These are phyloP conservation scores for Drosophila pseudoananassae DNA, from an alignment of 1,140 invertebrate species.

Conservation along the genomic window DNA sequence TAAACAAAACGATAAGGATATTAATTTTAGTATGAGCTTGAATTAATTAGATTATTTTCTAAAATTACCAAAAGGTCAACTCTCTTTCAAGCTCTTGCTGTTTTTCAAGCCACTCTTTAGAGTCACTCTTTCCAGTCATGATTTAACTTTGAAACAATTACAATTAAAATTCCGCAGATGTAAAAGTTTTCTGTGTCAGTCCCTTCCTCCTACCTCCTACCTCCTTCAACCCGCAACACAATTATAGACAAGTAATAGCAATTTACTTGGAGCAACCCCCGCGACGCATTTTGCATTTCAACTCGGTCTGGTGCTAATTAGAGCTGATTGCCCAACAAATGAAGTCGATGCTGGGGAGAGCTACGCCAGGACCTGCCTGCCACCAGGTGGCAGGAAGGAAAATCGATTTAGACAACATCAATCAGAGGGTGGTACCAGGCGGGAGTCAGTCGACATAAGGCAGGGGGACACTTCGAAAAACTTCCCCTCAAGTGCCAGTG, in stretches of 20 bases:
- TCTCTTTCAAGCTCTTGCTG: neutral
- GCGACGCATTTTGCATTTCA: slow-evolving; percentile 51
- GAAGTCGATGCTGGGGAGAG: slow-evolving; percentile 44
- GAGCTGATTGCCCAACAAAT: slow-evolving; percentile 72
- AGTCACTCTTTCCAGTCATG: slow-evolving; percentile 14
- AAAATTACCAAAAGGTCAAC: too few relatives aligned
- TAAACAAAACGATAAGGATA: slow-evolving; percentile 14
- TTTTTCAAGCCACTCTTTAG: neutral
- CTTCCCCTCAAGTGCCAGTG: slow-evolving; percentile 46
- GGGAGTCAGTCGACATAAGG: too few relatives aligned
- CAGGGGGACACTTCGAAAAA: slow-evolving; percentile 10
- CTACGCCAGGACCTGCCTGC: neutral
- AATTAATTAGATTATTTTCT: neutral
- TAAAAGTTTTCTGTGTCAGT: slow-evolving; percentile 23
- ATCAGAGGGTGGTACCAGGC: neutral
- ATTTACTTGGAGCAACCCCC: slow-evolving; percentile 60
- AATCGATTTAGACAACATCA: slow-evolving; percentile 42
- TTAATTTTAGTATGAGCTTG: neutral
- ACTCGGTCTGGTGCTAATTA: slow-evolving; percentile 65
- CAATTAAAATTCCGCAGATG: slow-evolving; percentile 68
- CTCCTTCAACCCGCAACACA: slow-evolving; percentile 15
- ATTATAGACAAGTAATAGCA: slow-evolving; percentile 76
- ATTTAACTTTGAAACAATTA: slow-evolving; percentile 46
- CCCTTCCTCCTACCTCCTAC: neutral
- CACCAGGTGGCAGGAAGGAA: slow-evolving; percentile 30